Evolutionary conservation across 2,888 invertebrate genomes (phyloP).

Genomic region (Keiferia lycopersicella): DNA sequence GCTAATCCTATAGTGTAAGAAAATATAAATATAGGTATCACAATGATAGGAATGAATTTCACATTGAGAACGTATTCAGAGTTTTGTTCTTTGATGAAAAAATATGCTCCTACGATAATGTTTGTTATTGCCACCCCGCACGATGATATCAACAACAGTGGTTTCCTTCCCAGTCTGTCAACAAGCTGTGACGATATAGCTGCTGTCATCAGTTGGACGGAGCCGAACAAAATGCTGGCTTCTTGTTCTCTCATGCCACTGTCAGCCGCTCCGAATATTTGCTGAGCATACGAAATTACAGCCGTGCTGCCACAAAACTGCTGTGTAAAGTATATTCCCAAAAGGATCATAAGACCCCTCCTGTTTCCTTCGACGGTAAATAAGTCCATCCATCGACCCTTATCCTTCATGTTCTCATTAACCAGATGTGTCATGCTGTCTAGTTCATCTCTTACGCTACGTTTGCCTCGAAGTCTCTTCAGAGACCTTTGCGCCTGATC

Average conservation of each 20-base stretch:
- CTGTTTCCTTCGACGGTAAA: constrained; percentile 72
- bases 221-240: constrained; percentile 78
- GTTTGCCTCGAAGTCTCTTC: constrained; percentile 78
- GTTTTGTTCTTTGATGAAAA: constrained; percentile 74
- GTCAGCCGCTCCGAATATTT: constrained; percentile 82
- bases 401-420: constrained; percentile 76
- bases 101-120: constrained; percentile 78
- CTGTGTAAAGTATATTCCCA: constrained; percentile 82
- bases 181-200: constrained; percentile 80
- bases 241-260: constrained; percentile 71
- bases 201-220: constrained; percentile 78
- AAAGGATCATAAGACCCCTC: constrained; percentile 80
- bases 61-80: constrained; percentile 69
- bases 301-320: constrained; percentile 84
- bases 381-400: constrained; percentile 74
- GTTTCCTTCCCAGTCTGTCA: constrained; percentile 83
- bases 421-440: constrained; percentile 78
- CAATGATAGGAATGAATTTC: constrained; percentile 80
- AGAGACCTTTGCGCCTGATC: constrained; percentile 80
- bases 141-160: constrained; percentile 82
- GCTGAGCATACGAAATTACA: constrained; percentile 80
- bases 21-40: constrained; percentile 82
- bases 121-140: constrained; percentile 78
- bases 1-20: constrained; percentile 83
- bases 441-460: constrained; percentile 78